Conservation (phyloP, 2,888 invertebrate genomes). For the Hypomecis punctinalis region DNA sequence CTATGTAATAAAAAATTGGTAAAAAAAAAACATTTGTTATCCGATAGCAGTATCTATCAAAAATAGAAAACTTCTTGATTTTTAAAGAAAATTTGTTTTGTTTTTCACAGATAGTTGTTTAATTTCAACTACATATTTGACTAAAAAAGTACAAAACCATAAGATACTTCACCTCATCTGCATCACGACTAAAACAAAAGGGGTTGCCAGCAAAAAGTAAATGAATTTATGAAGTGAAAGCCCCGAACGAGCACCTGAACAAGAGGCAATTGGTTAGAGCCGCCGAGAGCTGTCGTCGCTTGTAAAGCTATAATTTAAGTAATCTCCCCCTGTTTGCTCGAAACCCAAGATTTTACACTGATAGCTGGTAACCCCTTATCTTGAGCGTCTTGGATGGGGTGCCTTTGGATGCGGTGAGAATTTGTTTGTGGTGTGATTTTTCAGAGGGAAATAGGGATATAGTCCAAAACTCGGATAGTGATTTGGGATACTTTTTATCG, state of each 20-base stretch:
- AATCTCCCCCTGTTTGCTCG: constrained; percentile 69
- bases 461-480: no score
- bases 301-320: constrained; percentile 72
- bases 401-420: constrained; percentile 30
- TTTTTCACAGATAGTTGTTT: no score
- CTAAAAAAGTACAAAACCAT: no score
- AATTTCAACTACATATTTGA: no score
- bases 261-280: constrained; percentile 54
- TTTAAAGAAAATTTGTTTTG: no score
- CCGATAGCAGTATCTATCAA: no score
- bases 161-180: neutral
- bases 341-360: constrained; percentile 72
- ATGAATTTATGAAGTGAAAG: constrained; percentile 59
- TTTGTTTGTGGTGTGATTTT: neutral
- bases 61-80: no score
- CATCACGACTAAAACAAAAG: no score
- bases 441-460: no score
- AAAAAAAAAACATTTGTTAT: no score
- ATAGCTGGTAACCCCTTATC: constrained; percentile 70
- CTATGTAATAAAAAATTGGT: no score
- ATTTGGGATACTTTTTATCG: no score
- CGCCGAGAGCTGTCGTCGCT: constrained; percentile 57
- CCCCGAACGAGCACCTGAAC: constrained; percentile 30
- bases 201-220: constrained; percentile 19
- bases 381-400: constrained; percentile 35